Evolutionary conservation across 1,140 invertebrate genomes (phyloP).

Genomic region (Bombus picipes): DNA sequence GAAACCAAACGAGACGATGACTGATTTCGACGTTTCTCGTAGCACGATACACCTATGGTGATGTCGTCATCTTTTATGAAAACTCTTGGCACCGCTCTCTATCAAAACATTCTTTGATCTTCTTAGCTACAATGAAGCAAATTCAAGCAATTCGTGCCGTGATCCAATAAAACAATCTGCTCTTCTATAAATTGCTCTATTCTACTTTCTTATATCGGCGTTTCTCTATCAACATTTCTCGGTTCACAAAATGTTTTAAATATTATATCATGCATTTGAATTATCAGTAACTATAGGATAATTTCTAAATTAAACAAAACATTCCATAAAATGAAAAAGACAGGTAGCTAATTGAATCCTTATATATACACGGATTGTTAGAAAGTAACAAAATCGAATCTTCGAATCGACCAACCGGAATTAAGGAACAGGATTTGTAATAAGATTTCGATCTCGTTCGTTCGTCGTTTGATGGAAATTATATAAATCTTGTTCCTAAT

Average conservation of each 20-base stretch:
- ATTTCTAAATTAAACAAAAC: too few species aligned
- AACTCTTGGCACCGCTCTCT: constrained; percentile 21
- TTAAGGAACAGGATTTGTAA: too few species aligned
- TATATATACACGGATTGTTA: background rate
- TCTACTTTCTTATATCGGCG: background rate
- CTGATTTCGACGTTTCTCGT: constrained; percentile 22
- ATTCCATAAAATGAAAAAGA: too few species aligned
- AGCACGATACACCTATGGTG: background rate
- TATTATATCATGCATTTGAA: too few species aligned
- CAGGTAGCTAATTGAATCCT: too few species aligned
- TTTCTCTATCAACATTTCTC: too few species aligned
- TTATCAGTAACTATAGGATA: too few species aligned
- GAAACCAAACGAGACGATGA: constrained; percentile 2
- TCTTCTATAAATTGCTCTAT: background rate
- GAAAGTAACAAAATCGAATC: background rate
- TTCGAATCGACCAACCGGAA: background rate
- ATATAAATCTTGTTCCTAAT: too few species aligned
- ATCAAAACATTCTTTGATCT: background rate
- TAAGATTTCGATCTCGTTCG: too few species aligned
- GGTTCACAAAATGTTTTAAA: too few species aligned
- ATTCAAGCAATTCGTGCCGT: background rate
- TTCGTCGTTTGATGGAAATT: too few species aligned
- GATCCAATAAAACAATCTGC: background rate
- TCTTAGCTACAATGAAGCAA: background rate
- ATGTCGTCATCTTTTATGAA: constrained; percentile 35